Conservation (phyloP, 2,888 invertebrate genomes). For the Tyria jacobaeae region DNA sequence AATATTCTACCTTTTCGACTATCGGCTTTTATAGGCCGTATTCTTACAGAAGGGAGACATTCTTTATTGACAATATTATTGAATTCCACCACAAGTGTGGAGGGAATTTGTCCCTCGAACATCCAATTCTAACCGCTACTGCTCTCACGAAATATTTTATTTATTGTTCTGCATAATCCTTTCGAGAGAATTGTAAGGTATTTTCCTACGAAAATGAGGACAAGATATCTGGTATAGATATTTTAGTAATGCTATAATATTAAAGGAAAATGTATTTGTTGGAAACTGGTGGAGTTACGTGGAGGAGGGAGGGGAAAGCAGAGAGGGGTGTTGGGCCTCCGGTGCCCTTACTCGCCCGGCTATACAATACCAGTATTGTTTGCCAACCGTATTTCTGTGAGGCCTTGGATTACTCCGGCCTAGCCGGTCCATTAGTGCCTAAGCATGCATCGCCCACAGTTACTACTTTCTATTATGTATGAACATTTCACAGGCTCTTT, state of each 20-base stretch:
- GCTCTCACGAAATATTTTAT: conserved; percentile 63
- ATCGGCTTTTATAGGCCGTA: conserved; percentile 45
- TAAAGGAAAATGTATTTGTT: conserved; percentile 24
- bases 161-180: conserved; percentile 68
- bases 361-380: no score
- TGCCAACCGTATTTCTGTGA: no score
- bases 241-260: conserved; percentile 24
- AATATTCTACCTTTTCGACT: conserved; percentile 47
- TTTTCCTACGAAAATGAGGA: conserved; percentile 36
- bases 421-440: no score
- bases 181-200: conserved; percentile 48
- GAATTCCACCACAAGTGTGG: conserved; percentile 60
- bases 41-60: conserved; percentile 47
- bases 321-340: no score
- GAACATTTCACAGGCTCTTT: no score
- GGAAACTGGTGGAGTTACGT: conserved; percentile 4
- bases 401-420: no score
- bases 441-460: no score
- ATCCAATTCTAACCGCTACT: conserved; percentile 59
- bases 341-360: no score
- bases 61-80: conserved; percentile 69
- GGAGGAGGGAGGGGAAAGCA: neutral
- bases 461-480: no score
- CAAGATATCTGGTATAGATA: conserved; percentile 33
- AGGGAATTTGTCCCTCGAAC: conserved; percentile 55